Evolutionary conservation across 2,888 invertebrate genomes (phyloP).

Genomic region (Torymus tubicola): DNA sequence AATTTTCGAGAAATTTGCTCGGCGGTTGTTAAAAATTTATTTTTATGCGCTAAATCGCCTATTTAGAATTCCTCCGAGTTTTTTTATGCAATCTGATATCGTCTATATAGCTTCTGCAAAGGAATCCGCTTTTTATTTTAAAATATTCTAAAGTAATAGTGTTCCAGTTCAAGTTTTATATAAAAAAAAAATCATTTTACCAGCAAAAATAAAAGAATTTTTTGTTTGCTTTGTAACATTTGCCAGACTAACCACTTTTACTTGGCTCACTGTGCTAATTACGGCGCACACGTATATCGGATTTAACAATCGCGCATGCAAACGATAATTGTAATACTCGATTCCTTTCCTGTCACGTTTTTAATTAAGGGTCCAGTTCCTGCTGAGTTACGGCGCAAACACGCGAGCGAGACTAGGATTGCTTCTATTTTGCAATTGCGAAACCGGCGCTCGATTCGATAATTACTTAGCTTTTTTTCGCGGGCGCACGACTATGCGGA

Average conservation of each 20-base stretch:
- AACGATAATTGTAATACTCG: not conserved
- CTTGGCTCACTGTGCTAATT: too few species aligned
- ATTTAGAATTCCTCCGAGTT: not conserved
- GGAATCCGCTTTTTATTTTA: too few species aligned
- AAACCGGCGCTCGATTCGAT: not conserved
- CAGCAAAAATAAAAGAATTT: too few species aligned
- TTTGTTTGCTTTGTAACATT: too few species aligned
- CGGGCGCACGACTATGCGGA: not conserved
- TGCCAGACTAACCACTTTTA: too few species aligned
- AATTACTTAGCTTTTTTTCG: constrained; percentile 30
- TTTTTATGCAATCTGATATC: constrained; percentile 16
- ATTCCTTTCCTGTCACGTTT: constrained; percentile 26
- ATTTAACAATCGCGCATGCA: too few species aligned
- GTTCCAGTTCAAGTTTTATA: too few species aligned
- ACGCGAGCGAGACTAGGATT: not conserved
- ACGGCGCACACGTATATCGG: too few species aligned
- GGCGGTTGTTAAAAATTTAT: not conserved
- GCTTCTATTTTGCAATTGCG: constrained; percentile 22
- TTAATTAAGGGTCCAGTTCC: constrained; percentile 15
- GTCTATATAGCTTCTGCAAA: not conserved
- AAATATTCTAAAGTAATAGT: too few species aligned
- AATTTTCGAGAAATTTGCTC: constrained; percentile 24
- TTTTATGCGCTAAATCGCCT: constrained; percentile 15
- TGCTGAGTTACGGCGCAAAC: not conserved
- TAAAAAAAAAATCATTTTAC: too few species aligned